Conservation (phyloP, 92 coral and sea anemone species). For the Palythoa heliodiscus region DNA sequence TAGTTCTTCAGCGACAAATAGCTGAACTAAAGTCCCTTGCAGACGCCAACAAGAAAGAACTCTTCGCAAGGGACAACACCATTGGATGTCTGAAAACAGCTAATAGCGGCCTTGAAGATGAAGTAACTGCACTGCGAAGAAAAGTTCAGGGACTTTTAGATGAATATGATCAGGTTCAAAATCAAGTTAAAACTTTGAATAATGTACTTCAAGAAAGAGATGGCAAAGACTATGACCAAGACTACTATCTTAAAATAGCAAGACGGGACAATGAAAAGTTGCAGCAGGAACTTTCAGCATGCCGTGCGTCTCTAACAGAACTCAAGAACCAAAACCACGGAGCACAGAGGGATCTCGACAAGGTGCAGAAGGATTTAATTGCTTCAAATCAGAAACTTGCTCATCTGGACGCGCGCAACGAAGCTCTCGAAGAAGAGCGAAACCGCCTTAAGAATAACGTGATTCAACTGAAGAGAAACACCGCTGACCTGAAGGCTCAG, state of each 20-base stretch:
- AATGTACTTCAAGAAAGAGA: constrained; percentile 78
- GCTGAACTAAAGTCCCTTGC: constrained; percentile 67
- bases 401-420: constrained; percentile 78
- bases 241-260: constrained; percentile 68
- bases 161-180: constrained; percentile 86
- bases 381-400: constrained; percentile 73
- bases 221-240: constrained; percentile 68
- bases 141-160: constrained; percentile 72
- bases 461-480: constrained; percentile 73
- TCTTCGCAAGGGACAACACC: constrained; percentile 71
- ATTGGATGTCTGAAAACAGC: constrained; percentile 83
- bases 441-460: constrained; percentile 80
- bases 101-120: constrained; percentile 78
- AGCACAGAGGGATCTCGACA: constrained; percentile 82
- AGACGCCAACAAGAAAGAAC: constrained; percentile 79
- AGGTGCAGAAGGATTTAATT: constrained; percentile 79
- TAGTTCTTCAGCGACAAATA: constrained; percentile 67
- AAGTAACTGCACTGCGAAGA: constrained; percentile 71
- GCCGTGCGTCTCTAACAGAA: constrained; percentile 75
- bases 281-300: constrained; percentile 73
- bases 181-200: constrained; percentile 64
- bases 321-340: constrained; percentile 67
- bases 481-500: constrained; percentile 85
- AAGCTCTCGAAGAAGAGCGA: constrained; percentile 81
- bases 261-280: constrained; percentile 85